Percentiles rank a stretch among this genome's conserved stretches.
phyloP scores from a whole-genome alignment of 1,140 invertebrate genomes.

The Plectrocnemia conspersa region DNA sequence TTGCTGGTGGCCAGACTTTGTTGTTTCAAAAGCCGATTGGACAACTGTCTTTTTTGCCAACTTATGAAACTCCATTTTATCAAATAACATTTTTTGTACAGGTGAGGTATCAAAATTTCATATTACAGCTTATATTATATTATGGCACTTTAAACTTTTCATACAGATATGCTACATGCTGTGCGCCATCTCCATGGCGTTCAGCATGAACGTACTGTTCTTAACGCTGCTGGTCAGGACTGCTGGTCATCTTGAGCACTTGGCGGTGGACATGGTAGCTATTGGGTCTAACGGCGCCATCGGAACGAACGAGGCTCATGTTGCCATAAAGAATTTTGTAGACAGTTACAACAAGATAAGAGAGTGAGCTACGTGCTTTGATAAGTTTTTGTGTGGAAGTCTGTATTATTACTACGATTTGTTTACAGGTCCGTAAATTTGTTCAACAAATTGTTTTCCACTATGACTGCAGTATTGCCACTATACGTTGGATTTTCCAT shows the following conservation, averaged over 20 bases:
- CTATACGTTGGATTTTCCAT: constrained; percentile 25
- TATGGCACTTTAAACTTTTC: too few relatives aligned
- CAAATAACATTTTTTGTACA: constrained; percentile 20
- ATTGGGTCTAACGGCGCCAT: too few relatives aligned
- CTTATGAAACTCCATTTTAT: constrained; percentile 2
- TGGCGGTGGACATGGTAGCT: constrained; percentile 19
- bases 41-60: constrained; percentile 18
- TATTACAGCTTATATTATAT: too few relatives aligned
- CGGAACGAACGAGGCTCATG: not conserved
- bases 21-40: constrained; percentile 19
- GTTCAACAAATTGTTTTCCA: constrained; percentile 22
- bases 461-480: constrained; percentile 16
- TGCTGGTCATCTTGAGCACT: constrained; percentile 24
- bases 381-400: too few relatives aligned
- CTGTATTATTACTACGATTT: constrained; percentile 5
- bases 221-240: constrained; percentile 22
- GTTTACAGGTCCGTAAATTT: constrained; percentile 20
- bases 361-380: too few relatives aligned
- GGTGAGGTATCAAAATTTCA: too few relatives aligned
- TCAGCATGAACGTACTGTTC: constrained; percentile 30
- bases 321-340: constrained; percentile 12
- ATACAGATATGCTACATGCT: constrained; percentile 21
- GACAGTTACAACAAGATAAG: constrained; percentile 25
- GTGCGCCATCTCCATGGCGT: constrained; percentile 17
- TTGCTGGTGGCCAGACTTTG: constrained; percentile 10